Percentiles rank a stretch among this genome's conserved stretches.
phyloP scores from a whole-genome alignment of 2,888 invertebrate genomes.

The Steinernema hermaphroditum region DNA sequence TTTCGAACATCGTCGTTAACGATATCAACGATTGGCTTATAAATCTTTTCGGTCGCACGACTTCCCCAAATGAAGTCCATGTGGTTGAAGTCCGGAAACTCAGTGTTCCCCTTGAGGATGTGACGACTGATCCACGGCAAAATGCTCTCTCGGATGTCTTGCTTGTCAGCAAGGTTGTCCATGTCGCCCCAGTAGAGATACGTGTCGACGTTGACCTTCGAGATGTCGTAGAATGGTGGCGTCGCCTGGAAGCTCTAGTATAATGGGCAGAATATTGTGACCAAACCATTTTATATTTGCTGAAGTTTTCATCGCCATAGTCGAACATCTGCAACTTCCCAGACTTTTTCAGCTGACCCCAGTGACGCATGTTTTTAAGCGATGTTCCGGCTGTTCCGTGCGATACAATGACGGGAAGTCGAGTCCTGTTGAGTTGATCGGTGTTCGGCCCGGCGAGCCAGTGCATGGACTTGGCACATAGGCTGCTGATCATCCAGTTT shows the following conservation, averaged over 20 bases:
- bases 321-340: slow-evolving; percentile 25
- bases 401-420: background rate
- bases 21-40: slow-evolving; percentile 29
- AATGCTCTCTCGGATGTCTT: too few species aligned
- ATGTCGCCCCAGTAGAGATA: slow-evolving; percentile 48
- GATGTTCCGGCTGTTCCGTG: slow-evolving; percentile 16
- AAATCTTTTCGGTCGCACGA: slow-evolving; percentile 30
- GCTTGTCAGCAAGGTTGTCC: slow-evolving; percentile 52
- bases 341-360: slow-evolving; percentile 50
- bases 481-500: background rate
- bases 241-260: background rate
- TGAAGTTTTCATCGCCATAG: background rate
- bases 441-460: background rate
- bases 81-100: slow-evolving; percentile 38
- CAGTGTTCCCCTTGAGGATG: slow-evolving; percentile 23
- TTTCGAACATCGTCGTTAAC: slow-evolving; percentile 10
- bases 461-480: background rate
- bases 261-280: too few species aligned
- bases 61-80: slow-evolving; percentile 38
- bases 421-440: background rate
- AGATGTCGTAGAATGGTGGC: slow-evolving; percentile 9
- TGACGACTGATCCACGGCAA: too few species aligned
- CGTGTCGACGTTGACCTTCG: slow-evolving; percentile 1
- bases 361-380: slow-evolving; percentile 54
- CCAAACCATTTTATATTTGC: too few species aligned